Evolutionary conservation across 2,113 vertebrate species (phyloP).

Genomic region (Dunckerocampus dactyliophorus): DNA sequence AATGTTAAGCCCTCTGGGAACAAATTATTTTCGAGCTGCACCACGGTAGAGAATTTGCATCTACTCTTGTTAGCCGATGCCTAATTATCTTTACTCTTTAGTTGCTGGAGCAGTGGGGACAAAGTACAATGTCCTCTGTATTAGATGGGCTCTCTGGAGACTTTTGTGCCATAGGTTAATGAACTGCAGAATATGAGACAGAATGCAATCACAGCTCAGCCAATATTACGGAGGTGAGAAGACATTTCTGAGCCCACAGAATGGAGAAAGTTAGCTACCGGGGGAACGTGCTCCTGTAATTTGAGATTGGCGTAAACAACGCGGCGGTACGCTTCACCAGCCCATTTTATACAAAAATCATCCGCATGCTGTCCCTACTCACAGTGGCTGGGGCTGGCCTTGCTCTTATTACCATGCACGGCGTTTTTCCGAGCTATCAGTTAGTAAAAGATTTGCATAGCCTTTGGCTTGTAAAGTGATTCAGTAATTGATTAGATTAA

Average conservation of each 20-base stretch:
- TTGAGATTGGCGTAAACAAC: conserved; percentile 58
- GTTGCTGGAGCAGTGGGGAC: conserved; percentile 58
- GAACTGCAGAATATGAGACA: conserved; percentile 65
- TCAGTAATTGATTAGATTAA: conserved; percentile 75
- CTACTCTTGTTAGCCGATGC: conserved; percentile 57
- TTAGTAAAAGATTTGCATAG: conserved; percentile 68
- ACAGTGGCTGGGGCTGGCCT: conserved; percentile 35
- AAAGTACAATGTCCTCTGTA: conserved; percentile 59
- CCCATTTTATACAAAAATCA: conserved; percentile 40
- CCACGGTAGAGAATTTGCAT: conserved; percentile 58
- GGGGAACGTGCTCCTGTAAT: conserved; percentile 38
- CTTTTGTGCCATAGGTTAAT: conserved; percentile 74
- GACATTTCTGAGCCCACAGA: conserved; percentile 27
- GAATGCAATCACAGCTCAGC: conserved; percentile 64
- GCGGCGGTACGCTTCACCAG: conserved; percentile 24
- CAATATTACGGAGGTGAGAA: conserved; percentile 52
- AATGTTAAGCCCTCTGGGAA: conserved; percentile 55
- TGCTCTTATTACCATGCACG: conserved; percentile 64
- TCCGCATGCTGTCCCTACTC: conserved; percentile 32
- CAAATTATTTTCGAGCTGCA: conserved; percentile 67
- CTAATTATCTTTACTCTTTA: conserved; percentile 75
- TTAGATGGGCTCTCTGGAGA: conserved; percentile 69
- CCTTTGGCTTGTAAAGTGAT: conserved; percentile 72
- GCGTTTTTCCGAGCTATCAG: conserved; percentile 45
- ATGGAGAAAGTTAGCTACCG: conserved; percentile 44